A percentile compares a stretch with the other conserved stretches of the same genome.
phyloP scores from a whole-genome alignment of 2,113 vertebrate genomes.

The Columba livia region DNA sequence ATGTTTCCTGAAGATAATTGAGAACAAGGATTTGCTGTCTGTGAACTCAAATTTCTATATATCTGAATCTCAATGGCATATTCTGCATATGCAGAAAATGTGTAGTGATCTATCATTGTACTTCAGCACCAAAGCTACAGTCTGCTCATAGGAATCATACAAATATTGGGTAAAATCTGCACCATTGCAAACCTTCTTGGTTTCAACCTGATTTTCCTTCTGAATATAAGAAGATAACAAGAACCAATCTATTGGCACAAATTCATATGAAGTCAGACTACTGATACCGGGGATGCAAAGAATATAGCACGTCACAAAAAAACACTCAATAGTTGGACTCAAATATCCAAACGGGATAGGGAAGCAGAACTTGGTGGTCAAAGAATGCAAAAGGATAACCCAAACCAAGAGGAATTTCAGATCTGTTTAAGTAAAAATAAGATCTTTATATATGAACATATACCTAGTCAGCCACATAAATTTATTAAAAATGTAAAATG shows the following conservation, averaged over 20 bases:
- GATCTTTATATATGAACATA: background rate
- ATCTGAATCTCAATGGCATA: background rate
- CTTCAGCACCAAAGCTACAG: background rate
- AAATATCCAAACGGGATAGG: background rate
- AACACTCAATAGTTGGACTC: background rate
- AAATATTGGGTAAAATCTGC: background rate
- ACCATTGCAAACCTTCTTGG: background rate
- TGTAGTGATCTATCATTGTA: background rate
- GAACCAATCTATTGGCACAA: background rate
- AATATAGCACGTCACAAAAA: background rate
- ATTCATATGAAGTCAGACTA: background rate
- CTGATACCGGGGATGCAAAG: background rate
- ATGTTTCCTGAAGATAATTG: background rate
- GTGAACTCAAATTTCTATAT: background rate
- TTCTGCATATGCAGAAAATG: background rate
- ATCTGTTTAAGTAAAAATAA: background rate
- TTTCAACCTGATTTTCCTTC: background rate
- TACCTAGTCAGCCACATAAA: background rate
- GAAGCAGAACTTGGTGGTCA: background rate
- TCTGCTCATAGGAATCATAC: background rate
- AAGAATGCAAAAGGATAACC: background rate
- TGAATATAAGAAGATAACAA: background rate
- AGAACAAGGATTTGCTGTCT: background rate
- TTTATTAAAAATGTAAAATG: background rate
- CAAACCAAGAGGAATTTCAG: background rate